Evolutionary conservation across 2,113 vertebrate species (phyloP).

Genomic region (Cygnus atratus): DNA sequence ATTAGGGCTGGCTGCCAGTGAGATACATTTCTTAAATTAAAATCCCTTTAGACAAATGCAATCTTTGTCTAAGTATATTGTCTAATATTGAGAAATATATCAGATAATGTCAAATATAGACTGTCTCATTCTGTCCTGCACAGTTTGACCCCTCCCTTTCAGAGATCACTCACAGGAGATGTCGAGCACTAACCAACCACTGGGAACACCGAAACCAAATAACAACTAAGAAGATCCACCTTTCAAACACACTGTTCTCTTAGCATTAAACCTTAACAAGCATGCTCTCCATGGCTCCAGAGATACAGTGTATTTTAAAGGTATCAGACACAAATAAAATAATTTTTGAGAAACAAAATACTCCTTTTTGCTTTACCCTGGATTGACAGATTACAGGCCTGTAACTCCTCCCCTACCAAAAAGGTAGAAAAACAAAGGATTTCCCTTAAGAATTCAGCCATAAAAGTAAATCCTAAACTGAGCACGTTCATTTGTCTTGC

Average conservation of each 20-base stretch:
- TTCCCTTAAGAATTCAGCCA: neutral
- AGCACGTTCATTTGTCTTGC: neutral
- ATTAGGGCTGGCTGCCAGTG: constrained; percentile 30
- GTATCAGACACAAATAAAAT: neutral
- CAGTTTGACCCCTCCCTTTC: neutral
- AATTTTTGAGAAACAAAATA: neutral
- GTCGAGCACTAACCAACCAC: neutral
- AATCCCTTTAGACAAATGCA: constrained; percentile 10
- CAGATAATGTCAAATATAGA: neutral
- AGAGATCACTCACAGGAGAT: neutral
- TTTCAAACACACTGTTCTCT: neutral
- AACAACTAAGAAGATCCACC: neutral
- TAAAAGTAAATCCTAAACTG: neutral
- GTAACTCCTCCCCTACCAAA: neutral
- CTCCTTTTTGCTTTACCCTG: neutral
- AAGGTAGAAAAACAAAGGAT: neutral
- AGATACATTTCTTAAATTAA: constrained; percentile 45
- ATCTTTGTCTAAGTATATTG: neutral
- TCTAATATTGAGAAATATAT: constrained; percentile 9
- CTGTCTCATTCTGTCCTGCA: neutral
- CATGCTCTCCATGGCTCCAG: neutral
- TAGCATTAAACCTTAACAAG: neutral
- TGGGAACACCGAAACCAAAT: neutral
- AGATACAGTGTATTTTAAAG: neutral
- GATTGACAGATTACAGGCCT: neutral